A percentile compares a stretch with the other conserved stretches of the same genome.
Conservation (phyloP, 2,888 invertebrate genomes). For the Tiphia femorata region DNA sequence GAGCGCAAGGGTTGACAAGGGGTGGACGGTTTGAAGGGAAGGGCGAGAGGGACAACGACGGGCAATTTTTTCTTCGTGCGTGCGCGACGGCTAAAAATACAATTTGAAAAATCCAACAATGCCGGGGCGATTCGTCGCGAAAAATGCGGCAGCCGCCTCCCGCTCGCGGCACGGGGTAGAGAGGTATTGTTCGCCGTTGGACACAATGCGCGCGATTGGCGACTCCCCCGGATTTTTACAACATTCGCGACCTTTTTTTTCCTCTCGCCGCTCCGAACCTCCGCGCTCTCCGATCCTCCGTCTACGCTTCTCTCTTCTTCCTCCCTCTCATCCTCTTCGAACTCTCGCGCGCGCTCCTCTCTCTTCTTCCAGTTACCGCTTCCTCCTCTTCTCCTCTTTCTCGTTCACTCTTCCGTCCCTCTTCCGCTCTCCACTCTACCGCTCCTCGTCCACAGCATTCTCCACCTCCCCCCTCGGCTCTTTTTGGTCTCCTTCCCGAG, state of each 20-base stretch:
- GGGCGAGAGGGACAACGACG: constrained; percentile 21
- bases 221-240: constrained; percentile 62
- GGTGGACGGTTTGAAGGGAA: constrained; percentile 8
- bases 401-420: neutral
- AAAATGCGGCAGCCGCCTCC: constrained; percentile 54
- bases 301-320: no score
- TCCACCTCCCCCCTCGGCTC: neutral
- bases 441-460: neutral
- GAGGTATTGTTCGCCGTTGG: constrained; percentile 60
- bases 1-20: neutral
- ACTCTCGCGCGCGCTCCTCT: neutral
- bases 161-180: constrained; percentile 26
- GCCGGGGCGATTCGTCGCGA: constrained; percentile 52
- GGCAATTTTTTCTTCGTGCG: constrained; percentile 41
- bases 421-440: neutral
- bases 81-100: constrained; percentile 44
- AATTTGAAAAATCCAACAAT: constrained; percentile 60
- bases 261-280: neutral
- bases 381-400: constrained; percentile 14
- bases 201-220: constrained; percentile 66
- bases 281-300: no score
- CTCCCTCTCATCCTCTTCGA: neutral
- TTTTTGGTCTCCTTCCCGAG: constrained; percentile 38
- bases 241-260: constrained; percentile 56
- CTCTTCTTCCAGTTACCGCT: constrained; percentile 1